Conservation (phyloP, 2,797 vertebrate genomes). For the Acrocephalus scirpaceus region DNA sequence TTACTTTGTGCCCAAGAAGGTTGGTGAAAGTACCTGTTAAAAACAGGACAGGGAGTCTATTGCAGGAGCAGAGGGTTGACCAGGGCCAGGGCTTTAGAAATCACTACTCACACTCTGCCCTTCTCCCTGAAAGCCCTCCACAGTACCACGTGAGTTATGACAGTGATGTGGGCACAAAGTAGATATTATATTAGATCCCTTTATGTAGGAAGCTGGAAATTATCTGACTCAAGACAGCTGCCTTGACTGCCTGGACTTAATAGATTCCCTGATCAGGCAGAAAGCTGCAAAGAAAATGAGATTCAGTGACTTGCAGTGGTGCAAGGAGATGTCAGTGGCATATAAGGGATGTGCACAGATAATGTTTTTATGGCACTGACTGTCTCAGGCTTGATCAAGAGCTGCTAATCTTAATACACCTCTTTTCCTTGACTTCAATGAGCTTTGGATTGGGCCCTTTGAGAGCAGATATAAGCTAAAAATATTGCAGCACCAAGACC, state of each 20-base stretch:
- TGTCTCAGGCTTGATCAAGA: conserved; percentile 43
- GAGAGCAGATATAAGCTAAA: conserved; percentile 28
- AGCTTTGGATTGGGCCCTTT: conserved; percentile 22
- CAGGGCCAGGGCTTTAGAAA: neutral
- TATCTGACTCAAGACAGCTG: conserved; percentile 36
- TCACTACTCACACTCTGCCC: neutral
- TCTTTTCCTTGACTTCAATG: conserved; percentile 41
- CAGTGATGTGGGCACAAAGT: neutral
- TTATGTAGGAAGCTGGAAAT: conserved; percentile 34
- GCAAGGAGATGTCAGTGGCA: neutral
- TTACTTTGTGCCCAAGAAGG: neutral
- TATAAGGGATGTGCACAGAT: neutral
- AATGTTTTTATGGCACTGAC: conserved; percentile 13
- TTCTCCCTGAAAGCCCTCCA: neutral
- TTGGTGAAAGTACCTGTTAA: neutral
- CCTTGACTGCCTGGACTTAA: conserved; percentile 18
- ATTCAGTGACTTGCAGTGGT: neutral
- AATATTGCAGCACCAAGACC: conserved; percentile 19
- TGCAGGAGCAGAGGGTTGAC: neutral
- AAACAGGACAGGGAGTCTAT: neutral
- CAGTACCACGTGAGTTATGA: neutral
- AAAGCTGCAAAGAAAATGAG: conserved; percentile 18
- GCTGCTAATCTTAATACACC: conserved; percentile 20
- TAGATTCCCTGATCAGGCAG: conserved; percentile 29
- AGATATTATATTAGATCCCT: neutral